phyloP scores from a whole-genome alignment of 2,888 invertebrate genomes.

The Cataglyphis rosenhaueri region DNA sequence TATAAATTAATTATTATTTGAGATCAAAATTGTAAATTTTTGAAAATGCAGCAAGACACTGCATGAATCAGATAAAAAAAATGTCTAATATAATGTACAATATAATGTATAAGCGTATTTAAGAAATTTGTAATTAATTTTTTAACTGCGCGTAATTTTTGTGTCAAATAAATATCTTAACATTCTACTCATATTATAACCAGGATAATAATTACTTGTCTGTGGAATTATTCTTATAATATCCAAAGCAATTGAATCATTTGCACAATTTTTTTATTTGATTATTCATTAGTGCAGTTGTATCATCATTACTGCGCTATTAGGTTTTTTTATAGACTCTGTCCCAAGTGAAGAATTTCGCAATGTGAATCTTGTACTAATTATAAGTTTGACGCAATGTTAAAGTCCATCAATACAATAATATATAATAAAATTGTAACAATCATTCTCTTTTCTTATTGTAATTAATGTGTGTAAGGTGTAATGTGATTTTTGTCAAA shows the following conservation, averaged over 20 bases:
- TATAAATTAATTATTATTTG: not conserved
- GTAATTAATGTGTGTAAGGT: not conserved
- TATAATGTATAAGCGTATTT: not conserved
- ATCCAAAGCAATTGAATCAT: not conserved
- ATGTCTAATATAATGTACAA: not conserved
- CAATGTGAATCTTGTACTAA: conserved; percentile 80
- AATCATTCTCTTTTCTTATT: not conserved
- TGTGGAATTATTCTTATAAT: not conserved
- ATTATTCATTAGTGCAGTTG: conserved; percentile 40
- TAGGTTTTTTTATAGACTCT: conserved; percentile 77
- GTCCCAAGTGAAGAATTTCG: conserved; percentile 76
- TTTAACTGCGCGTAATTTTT: not conserved
- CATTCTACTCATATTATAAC: not conserved
- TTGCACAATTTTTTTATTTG: conserved; percentile 22
- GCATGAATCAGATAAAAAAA: not conserved
- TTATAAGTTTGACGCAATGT: conserved; percentile 79
- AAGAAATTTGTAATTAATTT: conserved; percentile 5
- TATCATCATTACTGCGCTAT: conserved; percentile 54
- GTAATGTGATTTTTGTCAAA: conserved; percentile 14
- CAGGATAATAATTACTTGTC: not conserved
- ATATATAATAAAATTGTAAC: conserved; percentile 53
- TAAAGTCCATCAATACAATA: conserved; percentile 60
- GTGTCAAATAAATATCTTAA: not conserved
- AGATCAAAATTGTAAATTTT: conserved; percentile 1
- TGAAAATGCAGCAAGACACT: not conserved